Evolutionary conservation across 37 sponge, comb jelly and placozoan genomes (phyloP).

Genomic region (Ephydatia muelleri): DNA sequence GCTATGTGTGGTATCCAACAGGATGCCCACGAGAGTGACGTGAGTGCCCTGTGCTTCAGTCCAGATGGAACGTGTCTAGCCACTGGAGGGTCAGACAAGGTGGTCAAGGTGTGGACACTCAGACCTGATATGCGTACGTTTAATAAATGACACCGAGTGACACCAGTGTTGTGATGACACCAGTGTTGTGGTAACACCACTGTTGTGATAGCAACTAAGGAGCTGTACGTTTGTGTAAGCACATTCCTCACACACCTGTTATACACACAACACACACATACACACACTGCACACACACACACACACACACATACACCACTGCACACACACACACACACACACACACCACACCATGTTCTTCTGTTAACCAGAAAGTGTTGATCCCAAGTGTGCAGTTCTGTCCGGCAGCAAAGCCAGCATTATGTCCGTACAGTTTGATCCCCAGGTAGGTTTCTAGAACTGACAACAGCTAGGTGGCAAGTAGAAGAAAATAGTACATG

Average conservation of each 20-base stretch:
- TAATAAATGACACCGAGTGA: too few relatives aligned
- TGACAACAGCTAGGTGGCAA: too few relatives aligned
- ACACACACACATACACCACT: background rate
- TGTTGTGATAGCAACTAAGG: too few relatives aligned
- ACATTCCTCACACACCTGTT: too few relatives aligned
- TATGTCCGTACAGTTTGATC: constrained; percentile 92
- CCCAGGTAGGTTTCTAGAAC: constrained; percentile 45
- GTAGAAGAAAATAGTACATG: too few relatives aligned
- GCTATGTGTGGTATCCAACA: constrained; percentile 13
- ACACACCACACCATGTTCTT: background rate
- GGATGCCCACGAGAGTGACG: constrained; percentile 94
- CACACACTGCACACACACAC: background rate
- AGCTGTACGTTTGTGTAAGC: too few relatives aligned
- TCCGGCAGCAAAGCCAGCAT: constrained; percentile 80
- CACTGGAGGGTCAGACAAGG: constrained; percentile 93
- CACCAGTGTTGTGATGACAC: background rate
- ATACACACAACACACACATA: background rate
- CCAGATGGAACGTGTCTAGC: constrained; percentile 76
- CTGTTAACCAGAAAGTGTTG: constrained; percentile 50
- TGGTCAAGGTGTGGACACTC: constrained; percentile 84
- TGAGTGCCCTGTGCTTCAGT: constrained; percentile 88
- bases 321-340: background rate
- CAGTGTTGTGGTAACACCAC: background rate
- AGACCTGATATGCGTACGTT: constrained; percentile 22
- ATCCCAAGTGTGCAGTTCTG: constrained; percentile 35